Evolutionary conservation across 2,888 invertebrate species (phyloP).

Genomic region (Lasioglossum oenotherae): DNA sequence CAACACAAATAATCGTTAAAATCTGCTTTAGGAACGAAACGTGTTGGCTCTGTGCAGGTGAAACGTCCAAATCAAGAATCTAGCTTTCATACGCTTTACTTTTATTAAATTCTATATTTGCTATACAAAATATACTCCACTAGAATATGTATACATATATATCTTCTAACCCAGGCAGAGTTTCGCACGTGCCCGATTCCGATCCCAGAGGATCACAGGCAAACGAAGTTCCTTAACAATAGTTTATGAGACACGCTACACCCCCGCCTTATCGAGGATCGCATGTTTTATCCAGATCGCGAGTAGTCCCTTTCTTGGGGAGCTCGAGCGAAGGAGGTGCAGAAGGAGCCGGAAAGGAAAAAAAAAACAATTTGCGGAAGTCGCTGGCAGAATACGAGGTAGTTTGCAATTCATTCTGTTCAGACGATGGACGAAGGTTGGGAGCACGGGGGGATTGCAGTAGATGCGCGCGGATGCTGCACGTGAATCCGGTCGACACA

Average conservation of each 20-base stretch:
- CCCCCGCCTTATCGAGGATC: background rate
- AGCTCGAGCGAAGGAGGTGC: background rate
- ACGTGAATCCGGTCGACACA: conserved; percentile 47
- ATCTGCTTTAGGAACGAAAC: background rate
- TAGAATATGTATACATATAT: too few species aligned
- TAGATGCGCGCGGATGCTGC: conserved; percentile 27
- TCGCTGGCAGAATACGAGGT: background rate
- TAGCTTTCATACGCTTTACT: background rate
- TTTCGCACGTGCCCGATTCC: background rate
- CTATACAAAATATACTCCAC: too few species aligned
- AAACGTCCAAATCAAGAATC: background rate
- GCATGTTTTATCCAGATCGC: background rate
- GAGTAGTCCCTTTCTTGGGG: background rate
- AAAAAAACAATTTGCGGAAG: conserved; percentile 31
- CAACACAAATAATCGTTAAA: background rate
- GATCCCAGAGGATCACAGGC: background rate
- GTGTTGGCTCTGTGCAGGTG: background rate
- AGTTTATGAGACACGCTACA: background rate
- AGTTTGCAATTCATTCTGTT: conserved; percentile 50
- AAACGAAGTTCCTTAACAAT: background rate
- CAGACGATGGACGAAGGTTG: conserved; percentile 3
- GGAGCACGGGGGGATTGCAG: background rate
- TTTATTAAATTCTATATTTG: background rate
- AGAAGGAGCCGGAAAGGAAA: too few species aligned
- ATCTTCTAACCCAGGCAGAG: background rate